Conservation (phyloP, 2,113 vertebrate genomes). For the Petroica traversi region DNA sequence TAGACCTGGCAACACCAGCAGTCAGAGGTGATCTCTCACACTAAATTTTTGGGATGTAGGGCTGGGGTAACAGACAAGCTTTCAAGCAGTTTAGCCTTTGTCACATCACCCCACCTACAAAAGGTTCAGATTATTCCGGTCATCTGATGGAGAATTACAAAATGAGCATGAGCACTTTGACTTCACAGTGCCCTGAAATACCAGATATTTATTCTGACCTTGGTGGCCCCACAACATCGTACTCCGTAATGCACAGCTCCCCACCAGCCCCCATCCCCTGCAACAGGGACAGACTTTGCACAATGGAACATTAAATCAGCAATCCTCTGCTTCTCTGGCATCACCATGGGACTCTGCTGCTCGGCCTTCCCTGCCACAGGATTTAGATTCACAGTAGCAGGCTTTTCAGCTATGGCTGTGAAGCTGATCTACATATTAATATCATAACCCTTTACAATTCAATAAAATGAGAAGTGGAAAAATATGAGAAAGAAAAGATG, state of each 20-base stretch:
- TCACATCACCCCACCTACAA: neutral
- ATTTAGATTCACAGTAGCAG: neutral
- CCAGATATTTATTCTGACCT: neutral
- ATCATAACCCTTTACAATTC: neutral
- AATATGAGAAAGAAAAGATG: neutral
- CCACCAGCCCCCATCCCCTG: neutral
- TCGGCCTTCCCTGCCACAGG: neutral
- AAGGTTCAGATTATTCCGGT: neutral
- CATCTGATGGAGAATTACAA: neutral
- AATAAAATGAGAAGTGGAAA: neutral
- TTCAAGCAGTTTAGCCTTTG: neutral
- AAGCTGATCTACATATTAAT: constrained; percentile 22
- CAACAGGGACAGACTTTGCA: neutral
- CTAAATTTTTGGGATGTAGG: neutral
- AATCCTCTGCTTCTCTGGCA: neutral
- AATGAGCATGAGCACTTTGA: neutral
- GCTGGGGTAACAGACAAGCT: neutral
- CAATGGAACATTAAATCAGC: neutral
- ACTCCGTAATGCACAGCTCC: neutral
- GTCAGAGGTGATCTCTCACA: neutral
- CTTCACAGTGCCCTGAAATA: neutral
- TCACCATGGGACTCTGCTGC: neutral
- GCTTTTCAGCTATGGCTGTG: neutral
- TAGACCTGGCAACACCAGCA: neutral
- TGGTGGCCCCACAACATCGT: neutral